These are phyloP conservation scores for Zoanthus gigantus DNA, from an alignment of 92 coral and sea anemone genomes.

Conservation along the genomic window DNA sequence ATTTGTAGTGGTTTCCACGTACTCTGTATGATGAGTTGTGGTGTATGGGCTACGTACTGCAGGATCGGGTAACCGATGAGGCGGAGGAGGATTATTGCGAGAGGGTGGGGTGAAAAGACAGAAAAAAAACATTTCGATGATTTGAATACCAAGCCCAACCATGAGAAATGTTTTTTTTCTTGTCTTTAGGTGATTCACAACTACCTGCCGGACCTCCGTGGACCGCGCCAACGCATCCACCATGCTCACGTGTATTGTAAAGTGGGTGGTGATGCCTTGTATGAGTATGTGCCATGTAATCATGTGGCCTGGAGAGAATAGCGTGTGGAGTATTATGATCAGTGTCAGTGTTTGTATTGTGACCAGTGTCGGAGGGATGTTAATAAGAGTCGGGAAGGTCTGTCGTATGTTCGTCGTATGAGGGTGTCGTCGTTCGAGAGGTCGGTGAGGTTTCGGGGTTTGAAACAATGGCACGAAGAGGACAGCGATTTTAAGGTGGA, in stretches of 20 bases:
- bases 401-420: no score
- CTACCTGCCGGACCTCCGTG: background rate
- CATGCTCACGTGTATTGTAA: background rate
- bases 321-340: background rate
- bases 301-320: background rate
- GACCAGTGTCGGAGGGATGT: background rate
- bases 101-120: no score
- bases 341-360: background rate
- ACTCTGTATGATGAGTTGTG: no score
- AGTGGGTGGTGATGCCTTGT: background rate
- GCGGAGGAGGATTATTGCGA: no score
- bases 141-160: background rate
- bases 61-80: no score
- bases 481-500: no score
- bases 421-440: no score
- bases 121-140: background rate
- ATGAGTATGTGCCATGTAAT: background rate
- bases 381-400: no score
- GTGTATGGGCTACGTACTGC: no score
- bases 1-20: no score
- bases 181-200: background rate
- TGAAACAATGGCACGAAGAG: no score
- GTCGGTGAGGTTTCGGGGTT: no score
- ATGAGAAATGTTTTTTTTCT: slow-evolving; percentile 7
- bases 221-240: background rate